Base-by-base conservation (phyloP, 2,888 invertebrate species). In the Nemapogon koenigi region DNA sequence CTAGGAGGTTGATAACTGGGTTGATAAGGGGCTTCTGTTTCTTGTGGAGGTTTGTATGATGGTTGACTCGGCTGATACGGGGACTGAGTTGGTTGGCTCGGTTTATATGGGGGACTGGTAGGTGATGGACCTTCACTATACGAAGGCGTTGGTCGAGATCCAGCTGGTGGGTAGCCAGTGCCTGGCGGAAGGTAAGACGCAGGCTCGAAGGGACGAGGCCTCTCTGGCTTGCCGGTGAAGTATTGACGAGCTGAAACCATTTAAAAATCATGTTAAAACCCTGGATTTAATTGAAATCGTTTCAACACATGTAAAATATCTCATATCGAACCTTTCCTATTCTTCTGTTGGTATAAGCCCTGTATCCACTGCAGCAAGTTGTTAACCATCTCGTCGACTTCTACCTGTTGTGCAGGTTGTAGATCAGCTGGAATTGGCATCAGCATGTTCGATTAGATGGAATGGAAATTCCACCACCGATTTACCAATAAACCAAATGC, bases 291-390 rank as follows among this genome's bases (percentile, higher is more conserved):
- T 7, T 6, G 22, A 22, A 22, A 22, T 22, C 10, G 6, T 22
- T 22, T 6, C 22, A 10, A 22, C 22, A 22, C 4, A 22, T 7
- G 22, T 22, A 22, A 30, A 14, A 14, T 3, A 36, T 6, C 8
- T 32, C 35, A 26, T 38, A 38, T 14, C 66, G 62, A 64, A 79
- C 79, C 79, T 80, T 78, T 79, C 59, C 80, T 69, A 57, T 63
- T 75, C 49, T 61, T 70, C 54, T 87, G 83, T 46, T 83, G 81
- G 56, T 88, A 87, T 42, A 87, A 82, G 47, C 85, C 86, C 60
- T 89, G 88, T 45, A 89, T 82, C 89, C 89, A 89, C 47, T 86
- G 85, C 41, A 89, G 81, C 47, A 89, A 84, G 56, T 88, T 86
- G 60, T 84, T 83, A 39, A 89, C 88, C 84, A 88, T 88, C 57